These are phyloP conservation scores for Leptopilina clavipes DNA, from an alignment of 1,140 invertebrate genomes.

Conservation along the genomic window DNA sequence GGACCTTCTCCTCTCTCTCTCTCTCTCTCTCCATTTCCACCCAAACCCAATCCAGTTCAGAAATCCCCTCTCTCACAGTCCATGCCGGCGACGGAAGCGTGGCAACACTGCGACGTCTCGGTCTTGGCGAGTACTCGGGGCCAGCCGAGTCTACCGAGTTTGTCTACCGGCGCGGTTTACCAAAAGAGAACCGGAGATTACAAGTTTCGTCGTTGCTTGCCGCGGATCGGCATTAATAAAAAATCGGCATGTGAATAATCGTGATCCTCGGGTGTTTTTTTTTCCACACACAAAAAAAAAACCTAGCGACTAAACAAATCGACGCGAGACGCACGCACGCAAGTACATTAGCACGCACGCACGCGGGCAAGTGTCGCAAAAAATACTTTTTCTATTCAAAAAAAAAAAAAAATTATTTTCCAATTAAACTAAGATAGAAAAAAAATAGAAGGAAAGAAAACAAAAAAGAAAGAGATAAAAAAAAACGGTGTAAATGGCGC, in stretches of 20 bases:
- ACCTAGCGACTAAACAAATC: too few species aligned
- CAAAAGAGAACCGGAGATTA: conserved; percentile 68
- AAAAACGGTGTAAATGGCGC: conserved; percentile 74
- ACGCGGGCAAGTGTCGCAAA: conserved; percentile 41
- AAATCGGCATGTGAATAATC: conserved; percentile 56
- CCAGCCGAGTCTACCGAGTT: conserved; percentile 71
- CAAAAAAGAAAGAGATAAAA: conserved; percentile 28
- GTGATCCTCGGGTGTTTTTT: conserved; percentile 42
- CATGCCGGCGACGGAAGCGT: conserved; percentile 60
- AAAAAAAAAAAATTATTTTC: background rate
- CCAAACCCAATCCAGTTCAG: conserved; percentile 64
- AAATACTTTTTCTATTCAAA: too few species aligned
- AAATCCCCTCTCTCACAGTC: conserved; percentile 62
- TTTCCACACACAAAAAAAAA: conserved; percentile 31
- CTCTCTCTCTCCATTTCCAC: conserved; percentile 50
- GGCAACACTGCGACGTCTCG: conserved; percentile 69
- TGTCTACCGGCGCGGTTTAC: conserved; percentile 72
- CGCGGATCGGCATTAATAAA: conserved; percentile 51
- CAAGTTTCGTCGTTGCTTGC: conserved; percentile 42
- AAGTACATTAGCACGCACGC: conserved; percentile 45
- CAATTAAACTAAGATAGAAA: conserved; percentile 14
- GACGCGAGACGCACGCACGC: too few species aligned
- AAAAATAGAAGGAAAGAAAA: conserved; percentile 28
- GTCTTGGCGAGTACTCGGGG: conserved; percentile 69
- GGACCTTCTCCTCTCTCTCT: conserved; percentile 54